Base-by-base conservation (phyloP, 2,888 invertebrate species). In the Lissocephala sabroskyi region DNA sequence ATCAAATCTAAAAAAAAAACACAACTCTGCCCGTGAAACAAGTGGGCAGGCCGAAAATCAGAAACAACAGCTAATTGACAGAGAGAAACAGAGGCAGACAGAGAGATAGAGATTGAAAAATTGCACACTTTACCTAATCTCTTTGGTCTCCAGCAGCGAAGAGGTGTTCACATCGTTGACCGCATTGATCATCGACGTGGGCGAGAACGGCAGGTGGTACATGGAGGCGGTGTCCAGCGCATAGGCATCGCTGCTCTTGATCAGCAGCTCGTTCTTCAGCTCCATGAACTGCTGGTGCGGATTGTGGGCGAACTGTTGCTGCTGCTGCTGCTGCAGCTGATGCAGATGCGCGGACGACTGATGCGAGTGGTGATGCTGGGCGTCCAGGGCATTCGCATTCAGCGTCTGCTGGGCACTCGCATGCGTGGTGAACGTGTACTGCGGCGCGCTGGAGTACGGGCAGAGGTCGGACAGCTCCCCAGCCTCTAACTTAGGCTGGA, bases 151-250 rank as follows among this genome's bases (percentile, higher is more conserved):
- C 80, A 82, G 71, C 62, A 82, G 64, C 30, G 83, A 82, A 33
- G 79, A 79, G 49, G 65, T 70, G 51, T 83, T 82, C 47, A 81
- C 82, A 59, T 82, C 82, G 60, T 81, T 82, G 41, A 82, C 83
- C 40, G 82, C 81, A 62, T 83, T 82, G 49, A 82, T 83, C 82
- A 83, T 83, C 46, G 82, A 82, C 10, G 76, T 80, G 37, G 82
- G 83, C 55, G 82, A 82, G 65, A 82, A 82, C 46, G 82, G 82
- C 60, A 82, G 71, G 54, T 83, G 83, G 55, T 82, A 82, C 82
- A 82, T 81, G 55, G 82, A 81, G 52, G 79, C 54, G 56, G 82
- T 68, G 58, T 82, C 82, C 65, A 81, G 54, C 45, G 81, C 62
- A 50, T 81, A 83, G 4, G 77, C 71, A 58, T 82, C 83, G 37